Evolutionary conservation across 1,140 invertebrate genomes (phyloP), one percentile per base, ranked within the genome.

Genomic region (Stenopsyche tienmushanensis): DNA sequence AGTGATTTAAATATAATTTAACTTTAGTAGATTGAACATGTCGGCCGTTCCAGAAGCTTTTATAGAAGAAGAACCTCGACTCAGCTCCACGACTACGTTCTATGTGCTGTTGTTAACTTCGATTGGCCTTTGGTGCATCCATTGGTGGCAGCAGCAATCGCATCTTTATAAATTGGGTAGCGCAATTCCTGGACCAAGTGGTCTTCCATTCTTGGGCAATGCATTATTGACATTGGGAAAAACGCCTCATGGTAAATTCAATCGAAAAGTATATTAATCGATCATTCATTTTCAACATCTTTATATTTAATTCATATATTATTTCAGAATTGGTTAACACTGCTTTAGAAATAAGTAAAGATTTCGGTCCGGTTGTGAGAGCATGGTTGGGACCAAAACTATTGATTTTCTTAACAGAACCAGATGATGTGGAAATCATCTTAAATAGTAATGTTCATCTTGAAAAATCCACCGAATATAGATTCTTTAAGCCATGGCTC

Each of bases 401-500:
- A n/a, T 9, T 87, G 0, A 77, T 90, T 10, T 86, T 86, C 63
- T 70, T 92, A 0, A 73, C 74, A 0, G 84, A 90, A 72, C 85
- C 89, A 2, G 73, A 80, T 10, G 89, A 92, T 69, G 76, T 88
- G 3, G 90, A 91, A 77, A 75, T 89, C 9, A 88, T 90, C 50
- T 76, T 90, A 0, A 83, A 85, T 55, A 88, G 87, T 63, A 75
- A 84, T 25, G 86, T 88, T 55, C 89, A 96, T 72, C 86, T 97
- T 21, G 88, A 93, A 63, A 97, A 97, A 74, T 82, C 88, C 0
- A 70, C 81, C 0, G 88, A 91, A 78, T 94, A 93, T 73, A 84
- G 84, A 64, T 93, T 90, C 73, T 90, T 98, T 65, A 88, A 93
- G 73, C 92, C 92, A 0, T 96, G 94, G 93, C 84, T 96, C 41